Conservation (phyloP, 2,888 invertebrate species). For the Scaptomyza polygonia region DNA sequence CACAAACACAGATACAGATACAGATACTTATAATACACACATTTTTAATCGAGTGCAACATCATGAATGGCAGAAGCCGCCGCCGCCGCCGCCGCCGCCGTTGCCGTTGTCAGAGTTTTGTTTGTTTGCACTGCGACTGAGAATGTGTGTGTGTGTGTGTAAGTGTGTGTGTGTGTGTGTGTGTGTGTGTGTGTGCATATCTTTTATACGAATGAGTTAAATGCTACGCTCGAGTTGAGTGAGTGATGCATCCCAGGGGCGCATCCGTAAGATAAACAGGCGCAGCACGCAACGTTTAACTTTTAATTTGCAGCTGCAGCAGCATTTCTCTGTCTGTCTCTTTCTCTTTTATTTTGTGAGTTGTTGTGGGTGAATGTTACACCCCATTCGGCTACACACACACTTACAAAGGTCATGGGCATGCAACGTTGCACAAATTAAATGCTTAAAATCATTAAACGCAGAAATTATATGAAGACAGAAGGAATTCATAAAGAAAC, state of each 20-base stretch:
- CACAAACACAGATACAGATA: slow-evolving; percentile 1
- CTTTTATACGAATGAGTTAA: slow-evolving; percentile 79
- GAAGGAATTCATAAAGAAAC: background rate
- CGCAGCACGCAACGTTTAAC: slow-evolving; percentile 80
- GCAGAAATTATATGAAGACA: slow-evolving; percentile 10
- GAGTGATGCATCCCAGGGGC: slow-evolving; percentile 80
- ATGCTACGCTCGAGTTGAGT: slow-evolving; percentile 78
- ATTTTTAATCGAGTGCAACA: slow-evolving; percentile 80
- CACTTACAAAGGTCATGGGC: slow-evolving; percentile 69
- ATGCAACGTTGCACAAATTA: slow-evolving; percentile 66
- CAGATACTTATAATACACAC: too few species aligned
- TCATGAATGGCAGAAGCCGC: slow-evolving; percentile 75
- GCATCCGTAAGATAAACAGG: slow-evolving; percentile 80
- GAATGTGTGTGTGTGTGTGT: background rate
- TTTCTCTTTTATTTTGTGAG: background rate
- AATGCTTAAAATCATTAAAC: slow-evolving; percentile 55
- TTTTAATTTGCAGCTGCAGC: slow-evolving; percentile 75
- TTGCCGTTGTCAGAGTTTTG: slow-evolving; percentile 47
- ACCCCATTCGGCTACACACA: background rate
- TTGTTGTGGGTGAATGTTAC: slow-evolving; percentile 20
- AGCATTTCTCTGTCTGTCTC: background rate
- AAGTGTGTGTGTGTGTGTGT: slow-evolving; percentile 14
- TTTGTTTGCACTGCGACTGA: slow-evolving; percentile 46
- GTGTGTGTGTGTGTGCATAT: slow-evolving; percentile 52
- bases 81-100: slow-evolving; percentile 51